Percentiles rank a stretch among this genome's conserved stretches.
Conservation (phyloP, 92 coral and sea anemone species). For the Pocillopora meandrina region DNA sequence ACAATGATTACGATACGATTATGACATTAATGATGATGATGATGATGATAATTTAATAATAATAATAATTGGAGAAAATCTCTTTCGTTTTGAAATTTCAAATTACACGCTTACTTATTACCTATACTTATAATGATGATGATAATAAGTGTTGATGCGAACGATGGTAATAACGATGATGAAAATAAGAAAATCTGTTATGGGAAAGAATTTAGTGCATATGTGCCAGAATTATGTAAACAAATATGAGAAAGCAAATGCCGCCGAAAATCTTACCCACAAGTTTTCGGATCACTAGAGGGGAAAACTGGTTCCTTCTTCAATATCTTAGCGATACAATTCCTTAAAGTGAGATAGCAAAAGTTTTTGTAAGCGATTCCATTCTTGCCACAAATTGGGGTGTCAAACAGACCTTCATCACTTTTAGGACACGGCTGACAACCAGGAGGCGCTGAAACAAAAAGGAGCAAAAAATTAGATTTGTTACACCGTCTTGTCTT, state of each 20-base stretch:
- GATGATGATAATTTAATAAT: no score
- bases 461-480: neutral
- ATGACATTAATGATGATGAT: no score
- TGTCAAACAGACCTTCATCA: conserved; percentile 92
- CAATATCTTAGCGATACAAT: conserved; percentile 92
- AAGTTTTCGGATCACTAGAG: conserved; percentile 75
- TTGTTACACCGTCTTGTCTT: neutral
- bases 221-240: no score
- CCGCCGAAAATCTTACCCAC: conserved; percentile 74
- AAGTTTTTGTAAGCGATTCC: conserved; percentile 97
- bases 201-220: no score
- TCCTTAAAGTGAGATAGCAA: conserved; percentile 85
- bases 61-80: no score
- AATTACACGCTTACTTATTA: no score
- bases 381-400: conserved; percentile 94
- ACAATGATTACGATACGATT: no score
- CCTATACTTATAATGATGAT: no score
- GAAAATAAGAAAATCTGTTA: no score
- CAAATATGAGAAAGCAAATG: neutral
- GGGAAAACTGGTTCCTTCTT: conserved; percentile 76
- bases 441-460: conserved; percentile 87
- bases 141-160: no score
- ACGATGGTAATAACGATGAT: no score
- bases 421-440: conserved; percentile 88
- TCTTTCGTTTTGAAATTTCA: no score